Evolutionary conservation across 2,113 vertebrate genomes (phyloP), one percentile per base, ranked within the genome.

Genomic region (Pelecanus crispus): DNA sequence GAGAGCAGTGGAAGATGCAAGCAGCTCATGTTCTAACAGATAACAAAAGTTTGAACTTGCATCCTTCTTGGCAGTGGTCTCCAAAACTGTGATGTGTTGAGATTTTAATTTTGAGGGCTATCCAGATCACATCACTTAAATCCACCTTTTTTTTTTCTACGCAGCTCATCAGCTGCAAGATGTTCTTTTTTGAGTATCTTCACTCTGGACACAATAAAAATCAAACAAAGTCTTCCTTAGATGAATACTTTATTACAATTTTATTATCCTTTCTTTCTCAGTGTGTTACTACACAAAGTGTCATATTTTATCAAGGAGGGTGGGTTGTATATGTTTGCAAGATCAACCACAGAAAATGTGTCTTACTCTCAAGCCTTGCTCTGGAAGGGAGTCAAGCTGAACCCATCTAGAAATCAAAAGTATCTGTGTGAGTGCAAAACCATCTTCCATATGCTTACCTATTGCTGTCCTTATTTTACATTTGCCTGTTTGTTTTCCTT

Each of bases 21-120:
- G 78, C 70, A 97, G 81, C 74, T 94, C 18, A 1, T 44, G 92
- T 95, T 95, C 88, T 88, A 89, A 85, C 0, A 5, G 66, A 95
- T 96, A 94, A 92, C 53, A 49, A 67, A 96, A 91, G 49, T 82
- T 49, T 50, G 83, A 88, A 96, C 28, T 38, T 90, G 45, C 81
- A 96, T 95, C 66, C 62, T 77, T 93, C 85, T 82, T 96, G 94
- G 91, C 96, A 96, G 83, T 53, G 66, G 66, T 92, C 91, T 92
- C 44, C 61, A 87, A 91, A 94, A 73, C 29, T n/a, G 32, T 34
- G 66, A 52, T 92, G 74, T 94, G 45, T 85, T 81, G 65, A 91
- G 77, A 19, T 87, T 92, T 92, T 49, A 72, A 85, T 93, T 95
- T 94, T 91, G 78, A 93, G 62, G 58, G 15, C 49, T 93, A 75